Base-by-base conservation (phyloP, 1,140 invertebrate genomes). In the Drosophila athabasca region DNA sequence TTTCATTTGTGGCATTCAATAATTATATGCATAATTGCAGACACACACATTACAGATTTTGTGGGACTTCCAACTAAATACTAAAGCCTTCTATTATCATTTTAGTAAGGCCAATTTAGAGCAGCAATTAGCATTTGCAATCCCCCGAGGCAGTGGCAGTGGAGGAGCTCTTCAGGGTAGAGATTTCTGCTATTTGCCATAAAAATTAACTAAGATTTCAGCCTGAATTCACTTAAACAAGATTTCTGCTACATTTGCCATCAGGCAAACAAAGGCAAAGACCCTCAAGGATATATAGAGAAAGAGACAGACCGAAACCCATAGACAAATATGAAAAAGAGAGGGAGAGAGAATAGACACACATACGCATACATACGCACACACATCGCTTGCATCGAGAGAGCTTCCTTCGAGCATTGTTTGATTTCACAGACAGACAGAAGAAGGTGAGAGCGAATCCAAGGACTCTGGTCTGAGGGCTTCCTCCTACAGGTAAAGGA, bases 161-260 rank as follows among this genome's bases (percentile, higher is more conserved):
- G 17, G 24, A 5, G 4, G 24, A 26, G 24, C 24, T 4, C 35
- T 39, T 0, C 35, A 39, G 35, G 35, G 3, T 39, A 39, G 35
- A 39, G 11, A 39, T 11, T 62, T 74, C 60, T 48, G 62, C 58
- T 77, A 68, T 77, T 77, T 77, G 74, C 64, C 46, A 75, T 74
- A 74, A 74, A 75, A 77, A 77, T 77, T 77, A 69, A 75, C 74
- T 76, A 76, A 76, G 74, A 74, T 76, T 76, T 73, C 62, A 67
- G 69, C 69, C 35, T 74, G 75, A 77, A 75, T 70, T 78, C 65
- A 75, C 72, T 78, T 70, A 65, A 78, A 65, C 45, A 70, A 55
- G 66, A 75, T 75, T 78, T 78, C 71, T 75, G 66, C 72, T 70
- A 78, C 75, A 78, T 75, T 78, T 78, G 57, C 71, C 35, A 39